These are phyloP conservation scores for Sepiola atlantica DNA, from an alignment of 2,888 invertebrate species.

Conservation along the genomic window DNA sequence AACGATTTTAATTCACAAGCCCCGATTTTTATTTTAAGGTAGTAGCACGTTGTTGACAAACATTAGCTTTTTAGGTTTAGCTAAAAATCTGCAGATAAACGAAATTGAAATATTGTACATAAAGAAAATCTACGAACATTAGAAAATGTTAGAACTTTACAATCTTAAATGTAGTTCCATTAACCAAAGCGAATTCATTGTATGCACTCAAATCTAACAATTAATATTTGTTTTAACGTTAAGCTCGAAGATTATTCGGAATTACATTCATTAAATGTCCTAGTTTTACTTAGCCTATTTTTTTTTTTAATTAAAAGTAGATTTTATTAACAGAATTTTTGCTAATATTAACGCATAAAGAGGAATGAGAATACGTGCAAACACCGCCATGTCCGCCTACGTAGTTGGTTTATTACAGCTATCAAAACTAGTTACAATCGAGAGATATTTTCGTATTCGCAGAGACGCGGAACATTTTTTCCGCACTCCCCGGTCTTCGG, in stretches of 20 bases:
- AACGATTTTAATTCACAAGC: neutral
- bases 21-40: neutral
- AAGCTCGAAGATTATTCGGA: too few relatives aligned
- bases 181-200: neutral
- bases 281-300: too few relatives aligned
- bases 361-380: neutral
- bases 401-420: neutral
- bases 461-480: neutral
- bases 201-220: neutral
- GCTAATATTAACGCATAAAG: too few relatives aligned
- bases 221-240: too few relatives aligned
- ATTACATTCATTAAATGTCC: too few relatives aligned
- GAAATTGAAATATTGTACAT: neutral
- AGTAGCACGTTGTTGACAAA: constrained; percentile 32
- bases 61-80: neutral
- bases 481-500: neutral
- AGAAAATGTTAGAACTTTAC: neutral
- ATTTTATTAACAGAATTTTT: too few relatives aligned
- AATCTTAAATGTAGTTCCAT: neutral
- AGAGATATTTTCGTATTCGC: neutral
- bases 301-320: too few relatives aligned
- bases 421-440: neutral
- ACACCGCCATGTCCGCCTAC: neutral
- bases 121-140: neutral
- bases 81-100: neutral